Base-by-base conservation (phyloP, 2,113 vertebrate genomes). In the Pholis gunnellus region DNA sequence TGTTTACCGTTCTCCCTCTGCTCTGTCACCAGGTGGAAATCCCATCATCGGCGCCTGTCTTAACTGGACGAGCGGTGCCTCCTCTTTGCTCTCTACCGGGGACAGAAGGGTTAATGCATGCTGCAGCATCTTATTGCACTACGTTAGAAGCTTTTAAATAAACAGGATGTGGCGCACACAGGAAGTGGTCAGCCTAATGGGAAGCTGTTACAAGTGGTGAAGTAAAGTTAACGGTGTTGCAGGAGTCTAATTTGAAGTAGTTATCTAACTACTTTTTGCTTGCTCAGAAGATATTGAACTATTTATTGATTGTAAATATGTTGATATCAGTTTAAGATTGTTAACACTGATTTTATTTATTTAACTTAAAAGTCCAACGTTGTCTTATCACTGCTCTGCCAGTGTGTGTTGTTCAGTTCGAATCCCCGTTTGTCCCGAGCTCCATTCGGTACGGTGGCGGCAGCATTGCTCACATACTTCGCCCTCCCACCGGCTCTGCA, bases 391-490 rank as follows among this genome's bases (percentile, higher is more conserved):
- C 27, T 76, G 73, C 79, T 82, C 22, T 40, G 25, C 46, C 18
- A 20, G 40, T 61, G 34, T 54, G 40, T 27, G n/a, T 75, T 54
- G 8, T 56, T 78, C 67, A 20, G 7, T 38, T 1, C 1, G 50
- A 65, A 22, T 42, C 29, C 56, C 72, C 44, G n/a, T 60, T 22
- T 74, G 13, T 78, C 50, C 77, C 17, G n/a, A 68, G 48, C 29
- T 59, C 40, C 64, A 72, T 56, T 78, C 75, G 80, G 78, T 81
- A 67, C 46, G 4, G 52, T 25, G 77, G 83, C 63, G 13, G 76
- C 42, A 79, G 71, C 86, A 83, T 88, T 90, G 69, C 90, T 82
- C 73, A 80, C 87, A 90, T 89, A 71, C 71, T 79, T 91, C 79
- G 60, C 79, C 48, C 75, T 73, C 60, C 40, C 68, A 54, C 84